Conservation (phyloP, 2,797 vertebrate genomes). For the Fratercula arctica region DNA sequence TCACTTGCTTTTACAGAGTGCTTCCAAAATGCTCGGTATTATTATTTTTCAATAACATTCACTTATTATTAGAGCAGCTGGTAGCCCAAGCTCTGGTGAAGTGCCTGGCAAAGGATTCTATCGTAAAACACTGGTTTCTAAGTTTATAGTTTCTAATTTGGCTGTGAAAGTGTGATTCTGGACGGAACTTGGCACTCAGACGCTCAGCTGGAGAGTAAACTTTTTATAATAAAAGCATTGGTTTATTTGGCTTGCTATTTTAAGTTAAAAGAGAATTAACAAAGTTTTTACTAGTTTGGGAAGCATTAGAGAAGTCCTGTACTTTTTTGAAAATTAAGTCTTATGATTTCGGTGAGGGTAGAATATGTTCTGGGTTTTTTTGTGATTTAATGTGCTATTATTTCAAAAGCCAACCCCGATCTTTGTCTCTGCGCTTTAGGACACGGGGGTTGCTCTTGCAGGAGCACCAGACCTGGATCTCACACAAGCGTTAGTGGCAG, state of each 20-base stretch:
- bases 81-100: constrained; percentile 35
- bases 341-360: not conserved
- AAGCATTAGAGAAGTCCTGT: not conserved
- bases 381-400: not conserved
- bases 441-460: not conserved
- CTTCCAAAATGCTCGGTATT: constrained; percentile 3
- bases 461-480: not conserved
- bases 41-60: constrained; percentile 61
- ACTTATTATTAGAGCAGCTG: constrained; percentile 39
- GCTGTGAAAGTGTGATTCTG: constrained; percentile 40
- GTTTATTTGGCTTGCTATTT: constrained; percentile 49
- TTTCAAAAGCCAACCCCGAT: not conserved
- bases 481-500: rapidly evolving
- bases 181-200: constrained; percentile 42
- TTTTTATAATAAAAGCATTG: constrained; percentile 43
- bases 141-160: constrained; percentile 68
- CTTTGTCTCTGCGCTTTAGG: not conserved
- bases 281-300: constrained; percentile 25
- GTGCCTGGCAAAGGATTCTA: constrained; percentile 34
- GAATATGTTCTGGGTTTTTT: not conserved
- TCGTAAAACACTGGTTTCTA: constrained; percentile 58
- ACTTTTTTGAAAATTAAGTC: not conserved
- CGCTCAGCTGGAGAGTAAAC: constrained; percentile 43
- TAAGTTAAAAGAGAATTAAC: constrained; percentile 29
- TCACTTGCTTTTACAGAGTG: constrained; percentile 13